Evolutionary conservation across 2,888 invertebrate genomes (phyloP).

Genomic region (Rhagophthalmus giganteus): DNA sequence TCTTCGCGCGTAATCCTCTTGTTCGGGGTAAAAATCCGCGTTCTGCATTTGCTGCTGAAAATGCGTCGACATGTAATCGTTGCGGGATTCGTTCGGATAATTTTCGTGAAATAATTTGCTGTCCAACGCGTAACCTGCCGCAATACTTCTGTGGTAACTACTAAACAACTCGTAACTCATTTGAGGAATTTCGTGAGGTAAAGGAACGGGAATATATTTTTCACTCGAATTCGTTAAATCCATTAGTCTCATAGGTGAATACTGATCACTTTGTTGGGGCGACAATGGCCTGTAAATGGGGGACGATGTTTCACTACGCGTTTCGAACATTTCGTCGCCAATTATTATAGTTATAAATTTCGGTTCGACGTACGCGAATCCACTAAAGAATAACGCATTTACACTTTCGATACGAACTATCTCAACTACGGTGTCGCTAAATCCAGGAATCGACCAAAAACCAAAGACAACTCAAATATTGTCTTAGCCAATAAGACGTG

Average conservation of each 20-base stretch:
- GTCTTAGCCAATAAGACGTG: conserved; percentile 31
- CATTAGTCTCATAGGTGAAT: conserved; percentile 48
- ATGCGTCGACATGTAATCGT: conserved; percentile 3
- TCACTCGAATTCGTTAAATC: conserved; percentile 53
- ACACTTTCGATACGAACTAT: conserved; percentile 7
- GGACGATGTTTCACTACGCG: conserved; percentile 45
- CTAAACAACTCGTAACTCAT: conserved; percentile 17
- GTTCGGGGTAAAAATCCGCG: conserved; percentile 21
- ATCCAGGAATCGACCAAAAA: conserved; percentile 34
- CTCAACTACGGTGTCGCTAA: conserved; percentile 31
- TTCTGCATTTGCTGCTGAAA: conserved; percentile 12
- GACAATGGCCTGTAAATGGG: conserved; percentile 46
- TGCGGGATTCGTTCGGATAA: conserved; percentile 34
- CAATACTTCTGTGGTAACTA: conserved; percentile 18
- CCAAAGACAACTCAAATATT: conserved; percentile 35
- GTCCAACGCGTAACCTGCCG: conserved; percentile 20
- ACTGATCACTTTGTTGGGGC: conserved; percentile 46
- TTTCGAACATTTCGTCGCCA: conserved; percentile 48
- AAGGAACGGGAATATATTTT: conserved; percentile 37
- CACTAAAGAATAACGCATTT: conserved; percentile 10
- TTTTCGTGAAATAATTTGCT: conserved; percentile 30
- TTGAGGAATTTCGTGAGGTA: conserved; percentile 29
- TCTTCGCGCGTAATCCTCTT: conserved; percentile 40
- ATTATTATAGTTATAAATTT: no score
- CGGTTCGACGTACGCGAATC: conserved; percentile 4